Conservation (phyloP, 2,797 vertebrate species). For the Sciaenops ocellatus region DNA sequence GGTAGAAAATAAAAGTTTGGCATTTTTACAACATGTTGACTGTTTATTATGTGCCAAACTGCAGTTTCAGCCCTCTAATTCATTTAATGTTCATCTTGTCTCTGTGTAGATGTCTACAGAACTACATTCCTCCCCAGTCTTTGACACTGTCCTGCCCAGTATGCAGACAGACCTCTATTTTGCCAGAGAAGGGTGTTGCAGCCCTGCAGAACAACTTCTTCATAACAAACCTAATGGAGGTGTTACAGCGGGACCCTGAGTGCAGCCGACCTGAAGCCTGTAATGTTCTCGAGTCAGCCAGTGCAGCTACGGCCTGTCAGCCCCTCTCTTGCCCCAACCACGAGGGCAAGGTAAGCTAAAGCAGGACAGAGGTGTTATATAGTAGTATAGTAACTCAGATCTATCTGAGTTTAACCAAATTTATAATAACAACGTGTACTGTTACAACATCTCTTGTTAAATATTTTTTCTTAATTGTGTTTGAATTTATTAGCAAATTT, state of each 20-base stretch:
- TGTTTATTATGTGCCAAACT: neutral
- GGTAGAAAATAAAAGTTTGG: neutral
- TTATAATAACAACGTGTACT: neutral
- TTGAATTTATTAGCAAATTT: neutral
- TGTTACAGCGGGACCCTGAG: constrained; percentile 91
- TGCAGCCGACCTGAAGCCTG: constrained; percentile 85
- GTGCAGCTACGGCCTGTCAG: constrained; percentile 88
- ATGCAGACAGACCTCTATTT: constrained; percentile 96
- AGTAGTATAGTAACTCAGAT: neutral
- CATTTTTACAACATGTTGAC: neutral
- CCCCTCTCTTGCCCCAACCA: constrained; percentile 96
- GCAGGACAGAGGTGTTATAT: neutral
- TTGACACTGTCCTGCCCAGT: constrained; percentile 96
- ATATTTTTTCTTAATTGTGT: neutral
- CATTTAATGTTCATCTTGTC: neutral
- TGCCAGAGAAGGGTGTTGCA: constrained; percentile 94
- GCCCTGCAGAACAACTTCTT: constrained; percentile 98
- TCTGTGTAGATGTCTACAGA: constrained; percentile 92
- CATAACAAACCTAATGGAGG: constrained; percentile 98
- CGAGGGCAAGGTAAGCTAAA: constrained; percentile 91
- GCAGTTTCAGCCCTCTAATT: neutral
- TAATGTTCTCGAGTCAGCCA: constrained; percentile 87
- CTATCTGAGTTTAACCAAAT: neutral
- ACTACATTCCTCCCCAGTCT: constrained; percentile 97
- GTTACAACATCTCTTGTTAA: neutral